Evolutionary conservation across 2,888 invertebrate species (phyloP), one percentile per base, ranked within the genome.

Genomic region (Rosalia funebris): DNA sequence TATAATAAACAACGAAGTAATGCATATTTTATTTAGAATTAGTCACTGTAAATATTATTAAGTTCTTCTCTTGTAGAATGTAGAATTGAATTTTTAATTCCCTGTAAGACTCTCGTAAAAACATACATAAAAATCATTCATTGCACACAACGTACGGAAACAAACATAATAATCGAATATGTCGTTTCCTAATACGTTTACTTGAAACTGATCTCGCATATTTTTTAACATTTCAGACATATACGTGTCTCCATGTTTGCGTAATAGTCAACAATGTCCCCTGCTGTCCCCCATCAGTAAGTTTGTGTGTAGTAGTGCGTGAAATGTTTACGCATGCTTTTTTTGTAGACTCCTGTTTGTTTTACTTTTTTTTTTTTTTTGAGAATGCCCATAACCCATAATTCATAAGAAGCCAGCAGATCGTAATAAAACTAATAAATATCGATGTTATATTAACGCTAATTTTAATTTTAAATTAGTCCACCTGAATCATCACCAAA

Each of bases 241-340:
- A 94, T 86, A 93, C 93, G 77, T 91, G 93, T 81, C 88, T 94
- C 71, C 93, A 94, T 84, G 93, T 93, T 82, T 94, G 93, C 84
- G 91, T 92, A 79, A 83, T 88, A 78, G 89, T 91, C 86, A 92
- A 91, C 89, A 91, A 91, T 82, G 87, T 88, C 75, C 90, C 89
- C 71, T 93, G 93, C 88, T 93, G 93, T 86, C 90, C 91, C 68
- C 89, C 90, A 75, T 84, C 87, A 75, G 89, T 89, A 89, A 89
- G 89, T 89, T 61, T 25, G n/a, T 11, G 46, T 55, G 48, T 63
- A 55, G 55, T 61, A 34, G 55, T 44, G 54, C 64, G 41, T 54
- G 39, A 44, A 31, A 60, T 55, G 7, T 54, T 60, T 60, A 60
- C 50, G 61, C 41, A 53, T 58, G 46, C 45, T 41, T 53, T 64